These are phyloP conservation scores for Hirtodrosophila alboralis DNA, from an alignment of 2,888 invertebrate genomes.

Conservation along the genomic window DNA sequence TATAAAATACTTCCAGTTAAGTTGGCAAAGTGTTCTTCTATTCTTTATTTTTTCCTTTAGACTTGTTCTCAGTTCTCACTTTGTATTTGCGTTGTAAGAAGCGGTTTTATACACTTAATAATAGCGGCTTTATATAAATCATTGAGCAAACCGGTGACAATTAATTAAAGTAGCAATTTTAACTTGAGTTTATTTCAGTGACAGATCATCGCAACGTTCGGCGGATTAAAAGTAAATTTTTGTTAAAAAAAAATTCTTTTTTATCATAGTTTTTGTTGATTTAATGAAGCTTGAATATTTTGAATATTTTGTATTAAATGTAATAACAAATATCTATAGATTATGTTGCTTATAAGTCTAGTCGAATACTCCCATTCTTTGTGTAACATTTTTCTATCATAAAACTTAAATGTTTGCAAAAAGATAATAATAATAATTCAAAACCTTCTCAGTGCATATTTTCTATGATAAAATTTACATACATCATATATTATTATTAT, in stretches of 20 bases:
- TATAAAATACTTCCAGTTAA: slow-evolving; percentile 60
- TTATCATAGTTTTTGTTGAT: slow-evolving; percentile 18
- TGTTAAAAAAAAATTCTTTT: slow-evolving; percentile 7
- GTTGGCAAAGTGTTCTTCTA: slow-evolving; percentile 50
- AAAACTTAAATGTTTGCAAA: too few species aligned
- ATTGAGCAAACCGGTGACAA: slow-evolving; percentile 58
- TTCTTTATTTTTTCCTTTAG: slow-evolving; percentile 16
- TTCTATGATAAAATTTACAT: too few species aligned
- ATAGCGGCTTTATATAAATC: slow-evolving; percentile 52
- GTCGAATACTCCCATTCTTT: too few species aligned
- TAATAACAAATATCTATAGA: too few species aligned
- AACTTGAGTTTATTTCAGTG: slow-evolving; percentile 10
- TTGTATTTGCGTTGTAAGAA: slow-evolving; percentile 23
- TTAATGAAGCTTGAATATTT: too few species aligned
- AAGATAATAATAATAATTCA: too few species aligned
- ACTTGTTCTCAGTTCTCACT: slow-evolving; percentile 16
- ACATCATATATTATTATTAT: too few species aligned
- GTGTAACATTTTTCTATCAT: too few species aligned
- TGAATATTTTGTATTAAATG: too few species aligned
- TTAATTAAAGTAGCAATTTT: slow-evolving; percentile 37
- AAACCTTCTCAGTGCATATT: too few species aligned
- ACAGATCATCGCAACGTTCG: slow-evolving; percentile 3
- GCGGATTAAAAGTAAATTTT: slow-evolving; percentile 30
- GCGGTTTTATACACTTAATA: too few species aligned
- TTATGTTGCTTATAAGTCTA: too few species aligned